Evolutionary conservation across 1,140 invertebrate species (phyloP).

Genomic region (Mamestra configurata): DNA sequence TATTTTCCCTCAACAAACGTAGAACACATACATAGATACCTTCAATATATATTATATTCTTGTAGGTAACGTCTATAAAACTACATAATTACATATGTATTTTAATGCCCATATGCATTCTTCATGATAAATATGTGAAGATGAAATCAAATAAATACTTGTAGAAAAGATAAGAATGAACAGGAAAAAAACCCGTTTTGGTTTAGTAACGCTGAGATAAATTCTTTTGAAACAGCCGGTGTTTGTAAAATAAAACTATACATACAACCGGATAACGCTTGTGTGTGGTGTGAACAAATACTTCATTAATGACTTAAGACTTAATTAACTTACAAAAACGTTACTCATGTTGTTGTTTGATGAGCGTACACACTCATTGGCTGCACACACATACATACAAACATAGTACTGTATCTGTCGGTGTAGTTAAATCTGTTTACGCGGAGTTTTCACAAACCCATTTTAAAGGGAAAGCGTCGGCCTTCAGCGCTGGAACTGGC

Average conservation of each 20-base stretch:
- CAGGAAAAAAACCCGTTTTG: too few species aligned
- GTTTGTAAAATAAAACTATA: conserved; percentile 16
- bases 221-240: not conserved
- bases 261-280: not conserved
- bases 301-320: conserved; percentile 1
- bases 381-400: too few species aligned
- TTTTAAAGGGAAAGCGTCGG: conserved; percentile 53
- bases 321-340: conserved; percentile 29
- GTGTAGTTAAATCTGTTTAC: not conserved
- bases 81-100: too few species aligned
- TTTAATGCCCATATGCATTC: too few species aligned
- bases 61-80: too few species aligned
- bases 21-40: too few species aligned
- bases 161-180: too few species aligned
- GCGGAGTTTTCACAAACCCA: not conserved
- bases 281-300: conserved; percentile 10
- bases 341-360: conserved; percentile 19
- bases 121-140: too few species aligned
- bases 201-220: not conserved
- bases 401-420: not conserved
- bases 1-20: not conserved
- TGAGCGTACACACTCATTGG: not conserved
- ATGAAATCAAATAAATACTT: too few species aligned
- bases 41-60: too few species aligned
- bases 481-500: conserved; percentile 59